Evolutionary conservation across 2,113 vertebrate genomes (phyloP).

Genomic region (Petrocephalus microphthalmus): DNA sequence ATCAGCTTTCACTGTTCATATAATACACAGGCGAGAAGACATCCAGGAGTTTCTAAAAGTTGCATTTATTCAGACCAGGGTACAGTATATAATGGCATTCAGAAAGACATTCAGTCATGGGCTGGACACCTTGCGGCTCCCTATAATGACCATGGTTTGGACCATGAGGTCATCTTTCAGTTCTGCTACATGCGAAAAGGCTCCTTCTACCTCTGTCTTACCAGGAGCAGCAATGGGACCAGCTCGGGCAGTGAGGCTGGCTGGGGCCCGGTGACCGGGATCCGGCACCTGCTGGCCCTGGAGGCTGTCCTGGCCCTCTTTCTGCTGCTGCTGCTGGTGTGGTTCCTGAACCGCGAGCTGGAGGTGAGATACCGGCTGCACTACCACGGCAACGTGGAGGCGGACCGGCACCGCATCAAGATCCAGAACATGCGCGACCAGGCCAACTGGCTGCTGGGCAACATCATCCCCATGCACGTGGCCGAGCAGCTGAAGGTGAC

Average conservation of each 20-base stretch:
- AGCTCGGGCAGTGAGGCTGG: constrained; percentile 1
- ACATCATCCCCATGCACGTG: constrained; percentile 96
- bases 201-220: constrained; percentile 3
- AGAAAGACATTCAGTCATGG: neutral
- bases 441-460: constrained; percentile 90
- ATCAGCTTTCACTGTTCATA: neutral
- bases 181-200: neutral
- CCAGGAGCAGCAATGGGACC: constrained; percentile 42
- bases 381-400: constrained; percentile 94
- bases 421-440: constrained; percentile 96
- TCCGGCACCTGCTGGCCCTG: constrained; percentile 62
- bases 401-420: constrained; percentile 88
- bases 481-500: constrained; percentile 93
- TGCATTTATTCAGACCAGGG: neutral
- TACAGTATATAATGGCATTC: neutral
- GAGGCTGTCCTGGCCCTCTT: constrained; percentile 81
- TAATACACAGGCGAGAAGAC: neutral
- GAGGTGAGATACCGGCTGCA: constrained; percentile 96
- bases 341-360: constrained; percentile 95
- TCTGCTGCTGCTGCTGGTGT: constrained; percentile 86
- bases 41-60: neutral
- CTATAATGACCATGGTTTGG: neutral
- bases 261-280: constrained; percentile 23
- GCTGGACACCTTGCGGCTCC: neutral
- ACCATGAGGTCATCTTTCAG: neutral